Percentiles rank a stretch among this genome's conserved stretches.
phyloP scores from a whole-genome alignment of 2,113 vertebrate species.

The Anoplopoma fimbria region DNA sequence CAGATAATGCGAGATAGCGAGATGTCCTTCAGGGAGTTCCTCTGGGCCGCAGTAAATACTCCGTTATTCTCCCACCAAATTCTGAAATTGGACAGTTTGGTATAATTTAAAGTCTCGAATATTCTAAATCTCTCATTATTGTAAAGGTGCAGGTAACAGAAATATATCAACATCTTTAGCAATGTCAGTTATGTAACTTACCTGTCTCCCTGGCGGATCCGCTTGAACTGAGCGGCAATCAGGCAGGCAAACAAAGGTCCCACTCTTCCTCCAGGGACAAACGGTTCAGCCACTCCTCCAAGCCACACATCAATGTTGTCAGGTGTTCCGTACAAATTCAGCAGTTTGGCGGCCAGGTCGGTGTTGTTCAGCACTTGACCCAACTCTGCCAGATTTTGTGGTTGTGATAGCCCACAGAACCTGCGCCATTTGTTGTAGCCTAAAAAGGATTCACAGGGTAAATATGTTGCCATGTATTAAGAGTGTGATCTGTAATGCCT shows the following conservation, averaged over 20 bases:
- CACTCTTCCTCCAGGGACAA: constrained; percentile 80
- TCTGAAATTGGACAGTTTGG: constrained; percentile 60
- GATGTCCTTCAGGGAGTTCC: constrained; percentile 32
- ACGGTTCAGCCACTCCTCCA: constrained; percentile 79
- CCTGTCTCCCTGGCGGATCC: constrained; percentile 75
- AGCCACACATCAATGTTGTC: constrained; percentile 83
- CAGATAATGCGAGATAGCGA: constrained; percentile 82
- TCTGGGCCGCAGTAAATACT: constrained; percentile 79
- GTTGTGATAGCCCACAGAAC: constrained; percentile 77
- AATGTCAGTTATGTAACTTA: constrained; percentile 17
- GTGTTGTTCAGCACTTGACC: constrained; percentile 67
- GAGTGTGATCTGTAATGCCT: neutral
- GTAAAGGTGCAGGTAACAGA: neutral
- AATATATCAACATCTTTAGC: neutral
- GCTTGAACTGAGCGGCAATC: constrained; percentile 76
- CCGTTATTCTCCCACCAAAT: constrained; percentile 82
- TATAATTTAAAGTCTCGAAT: neutral
- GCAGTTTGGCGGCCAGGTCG: constrained; percentile 54
- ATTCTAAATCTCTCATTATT: neutral
- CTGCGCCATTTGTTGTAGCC: constrained; percentile 81
- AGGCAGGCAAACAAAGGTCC: constrained; percentile 84
- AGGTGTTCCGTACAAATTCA: constrained; percentile 73
- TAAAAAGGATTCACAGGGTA: constrained; percentile 9
- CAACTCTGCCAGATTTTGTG: constrained; percentile 44
- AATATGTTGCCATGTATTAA: neutral